Percentiles rank a stretch among this genome's conserved stretches.
These are phyloP conservation scores for Apocheima hispidaria DNA, from an alignment of 2,888 invertebrate genomes.

Conservation along the genomic window DNA sequence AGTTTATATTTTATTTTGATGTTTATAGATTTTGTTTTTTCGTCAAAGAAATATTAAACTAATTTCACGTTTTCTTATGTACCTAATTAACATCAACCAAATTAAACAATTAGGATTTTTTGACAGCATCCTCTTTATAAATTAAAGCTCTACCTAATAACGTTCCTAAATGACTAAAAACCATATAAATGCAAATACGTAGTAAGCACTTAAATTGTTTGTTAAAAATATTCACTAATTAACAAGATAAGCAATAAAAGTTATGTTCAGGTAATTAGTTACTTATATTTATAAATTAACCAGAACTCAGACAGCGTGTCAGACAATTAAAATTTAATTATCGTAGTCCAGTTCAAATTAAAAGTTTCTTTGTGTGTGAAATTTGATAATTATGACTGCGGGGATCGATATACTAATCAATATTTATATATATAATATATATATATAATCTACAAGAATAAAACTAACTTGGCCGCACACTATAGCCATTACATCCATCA, in stretches of 20 bases:
- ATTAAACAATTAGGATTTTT: constrained; percentile 4
- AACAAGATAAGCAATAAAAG: constrained; percentile 63
- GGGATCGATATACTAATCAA: constrained; percentile 8
- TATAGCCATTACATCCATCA: constrained; percentile 81
- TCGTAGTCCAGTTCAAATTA: constrained; percentile 37
- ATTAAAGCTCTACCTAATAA: background rate
- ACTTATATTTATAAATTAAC: constrained; percentile 57
- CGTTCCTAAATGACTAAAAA: constrained; percentile 18
- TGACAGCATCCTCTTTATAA: background rate
- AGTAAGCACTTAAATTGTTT: constrained; percentile 57
- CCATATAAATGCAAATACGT: constrained; percentile 50
- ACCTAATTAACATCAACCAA: background rate
- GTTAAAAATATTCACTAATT: constrained; percentile 58
- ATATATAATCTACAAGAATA: too few species aligned
- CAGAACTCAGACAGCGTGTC: constrained; percentile 56
- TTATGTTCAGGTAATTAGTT: constrained; percentile 63
- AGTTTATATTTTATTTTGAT: too few species aligned
- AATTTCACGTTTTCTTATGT: background rate
- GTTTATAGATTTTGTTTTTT: too few species aligned
- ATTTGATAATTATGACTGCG: constrained; percentile 40
- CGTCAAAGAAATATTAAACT: background rate
- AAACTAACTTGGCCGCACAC: constrained; percentile 77
- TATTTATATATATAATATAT: too few species aligned
- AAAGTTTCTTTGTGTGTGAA: constrained; percentile 35
- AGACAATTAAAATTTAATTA: constrained; percentile 66